Evolutionary conservation across 2,797 vertebrate species (phyloP).

Genomic region (Bradypus variegatus): DNA sequence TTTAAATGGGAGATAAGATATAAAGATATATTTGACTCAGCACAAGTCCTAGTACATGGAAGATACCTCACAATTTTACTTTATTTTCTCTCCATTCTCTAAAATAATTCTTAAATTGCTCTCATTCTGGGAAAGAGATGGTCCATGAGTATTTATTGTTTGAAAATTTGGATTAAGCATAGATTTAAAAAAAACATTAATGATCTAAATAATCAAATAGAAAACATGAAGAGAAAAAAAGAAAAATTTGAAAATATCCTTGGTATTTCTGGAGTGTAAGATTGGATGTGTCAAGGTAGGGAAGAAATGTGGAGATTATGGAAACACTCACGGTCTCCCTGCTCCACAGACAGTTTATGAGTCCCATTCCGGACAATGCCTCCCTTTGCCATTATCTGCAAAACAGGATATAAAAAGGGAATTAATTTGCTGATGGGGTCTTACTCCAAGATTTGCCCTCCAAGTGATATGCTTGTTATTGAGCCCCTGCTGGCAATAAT

Average conservation of each 20-base stretch:
- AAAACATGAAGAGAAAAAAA: neutral
- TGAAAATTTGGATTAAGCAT: neutral
- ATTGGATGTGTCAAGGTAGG: neutral
- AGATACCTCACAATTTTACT: neutral
- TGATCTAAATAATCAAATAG: slow-evolving; percentile 14
- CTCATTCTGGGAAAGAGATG: neutral
- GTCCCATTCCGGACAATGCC: slow-evolving; percentile 70
- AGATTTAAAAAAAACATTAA: neutral
- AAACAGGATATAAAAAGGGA: neutral
- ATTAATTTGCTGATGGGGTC: neutral
- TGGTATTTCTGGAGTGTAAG: neutral
- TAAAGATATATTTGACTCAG: neutral
- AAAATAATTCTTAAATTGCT: neutral
- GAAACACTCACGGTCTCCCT: slow-evolving; percentile 72
- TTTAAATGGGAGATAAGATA: neutral
- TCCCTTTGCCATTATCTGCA: slow-evolving; percentile 85
- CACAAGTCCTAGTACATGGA: neutral
- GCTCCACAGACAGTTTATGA: slow-evolving; percentile 65
- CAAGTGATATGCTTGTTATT: neutral
- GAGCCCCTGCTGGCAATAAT: neutral
- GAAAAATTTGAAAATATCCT: neutral
- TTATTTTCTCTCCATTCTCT: neutral
- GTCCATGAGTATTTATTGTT: neutral
- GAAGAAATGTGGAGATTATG: neutral
- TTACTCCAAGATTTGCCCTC: neutral